phyloP scores from a whole-genome alignment of 2,113 vertebrate genomes.

The Mirza zaza region DNA sequence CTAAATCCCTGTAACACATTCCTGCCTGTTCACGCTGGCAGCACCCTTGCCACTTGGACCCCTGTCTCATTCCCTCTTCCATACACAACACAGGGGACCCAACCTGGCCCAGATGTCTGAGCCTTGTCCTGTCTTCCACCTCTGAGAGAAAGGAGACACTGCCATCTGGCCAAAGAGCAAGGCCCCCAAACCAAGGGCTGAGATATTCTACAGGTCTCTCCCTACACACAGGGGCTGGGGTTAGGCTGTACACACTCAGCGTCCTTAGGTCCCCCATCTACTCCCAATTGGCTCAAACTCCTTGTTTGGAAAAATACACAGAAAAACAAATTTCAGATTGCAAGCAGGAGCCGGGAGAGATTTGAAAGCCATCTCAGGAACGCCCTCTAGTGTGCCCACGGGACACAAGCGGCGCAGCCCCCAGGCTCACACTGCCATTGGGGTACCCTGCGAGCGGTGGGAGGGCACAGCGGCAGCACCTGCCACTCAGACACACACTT shows the following conservation, averaged over 20 bases:
- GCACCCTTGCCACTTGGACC: background rate
- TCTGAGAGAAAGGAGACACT: slow-evolving; percentile 54
- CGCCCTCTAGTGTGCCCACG: slow-evolving; percentile 75
- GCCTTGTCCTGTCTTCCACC: background rate
- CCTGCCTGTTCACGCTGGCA: background rate
- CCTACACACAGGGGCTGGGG: background rate
- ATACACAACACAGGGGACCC: background rate
- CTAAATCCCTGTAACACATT: background rate
- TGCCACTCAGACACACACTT: slow-evolving; percentile 52
- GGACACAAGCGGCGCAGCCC: background rate
- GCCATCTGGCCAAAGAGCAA: slow-evolving; percentile 13
- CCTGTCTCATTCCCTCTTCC: background rate
- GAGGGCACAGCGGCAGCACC: background rate
- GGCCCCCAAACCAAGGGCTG: background rate
- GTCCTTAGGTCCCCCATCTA: background rate
- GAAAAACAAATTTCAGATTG: slow-evolving; percentile 46
- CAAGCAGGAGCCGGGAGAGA: background rate
- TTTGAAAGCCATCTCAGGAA: slow-evolving; percentile 44
- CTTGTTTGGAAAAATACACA: background rate
- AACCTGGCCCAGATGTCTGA: slow-evolving; percentile 54
- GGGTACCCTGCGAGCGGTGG: background rate
- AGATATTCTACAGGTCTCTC: background rate
- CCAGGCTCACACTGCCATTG: background rate
- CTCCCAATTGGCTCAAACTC: background rate
- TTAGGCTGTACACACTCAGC: background rate